These are phyloP conservation scores for Phytoseiulus persimilis DNA, from an alignment of 2,888 invertebrate species.

Conservation along the genomic window DNA sequence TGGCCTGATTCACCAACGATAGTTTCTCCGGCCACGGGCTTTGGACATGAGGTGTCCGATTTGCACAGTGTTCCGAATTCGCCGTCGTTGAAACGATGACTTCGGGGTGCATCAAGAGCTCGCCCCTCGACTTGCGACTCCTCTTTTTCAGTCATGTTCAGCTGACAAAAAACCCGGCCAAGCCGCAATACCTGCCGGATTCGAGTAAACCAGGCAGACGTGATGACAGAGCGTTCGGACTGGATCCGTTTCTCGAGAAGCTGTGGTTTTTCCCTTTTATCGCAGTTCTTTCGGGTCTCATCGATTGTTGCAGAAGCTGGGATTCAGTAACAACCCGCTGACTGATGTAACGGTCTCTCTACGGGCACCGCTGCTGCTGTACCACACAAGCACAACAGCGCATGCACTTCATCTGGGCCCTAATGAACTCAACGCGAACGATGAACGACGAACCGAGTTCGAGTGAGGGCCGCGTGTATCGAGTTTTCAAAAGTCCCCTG, in stretches of 20 bases:
- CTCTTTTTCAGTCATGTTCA: no score
- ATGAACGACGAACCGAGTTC: slow-evolving; percentile 5
- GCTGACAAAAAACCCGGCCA: no score
- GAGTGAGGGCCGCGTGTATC: slow-evolving; percentile 5
- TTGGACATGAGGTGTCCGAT: no score
- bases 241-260: neutral
- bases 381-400: neutral
- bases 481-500: slow-evolving; percentile 5
- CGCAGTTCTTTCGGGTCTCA: neutral
- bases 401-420: neutral
- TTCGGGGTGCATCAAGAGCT: no score
- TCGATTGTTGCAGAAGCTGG: neutral
- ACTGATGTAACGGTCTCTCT: slow-evolving; percentile 5
- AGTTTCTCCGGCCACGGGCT: no score
- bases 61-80: no score
- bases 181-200: no score
- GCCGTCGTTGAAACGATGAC: no score
- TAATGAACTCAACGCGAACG: neutral
- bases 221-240: no score
- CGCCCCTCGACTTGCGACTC: no score
- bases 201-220: no score
- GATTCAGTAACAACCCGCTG: neutral
- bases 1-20: neutral
- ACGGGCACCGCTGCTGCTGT: neutral
- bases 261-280: neutral